Conservation (phyloP, 1,140 invertebrate species). For the Musca domestica region DNA sequence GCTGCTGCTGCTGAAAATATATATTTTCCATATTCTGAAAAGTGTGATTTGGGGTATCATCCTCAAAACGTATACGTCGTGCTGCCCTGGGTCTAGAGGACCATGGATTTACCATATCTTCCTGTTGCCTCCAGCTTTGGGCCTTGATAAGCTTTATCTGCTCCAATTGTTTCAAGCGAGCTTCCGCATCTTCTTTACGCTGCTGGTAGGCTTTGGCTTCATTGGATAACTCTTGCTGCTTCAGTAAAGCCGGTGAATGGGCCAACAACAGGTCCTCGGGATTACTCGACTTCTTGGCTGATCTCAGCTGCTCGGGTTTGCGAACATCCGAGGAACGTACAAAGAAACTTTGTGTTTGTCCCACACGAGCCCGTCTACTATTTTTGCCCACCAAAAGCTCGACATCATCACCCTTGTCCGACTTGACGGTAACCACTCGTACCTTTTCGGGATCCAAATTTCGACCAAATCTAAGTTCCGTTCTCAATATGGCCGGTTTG, state of each 20-base stretch:
- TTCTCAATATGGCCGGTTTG: slow-evolving; percentile 63
- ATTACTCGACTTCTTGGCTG: slow-evolving; percentile 11
- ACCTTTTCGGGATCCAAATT: slow-evolving; percentile 72
- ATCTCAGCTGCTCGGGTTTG: background rate
- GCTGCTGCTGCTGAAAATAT: slow-evolving; percentile 1
- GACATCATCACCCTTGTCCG: slow-evolving; percentile 69
- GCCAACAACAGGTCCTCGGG: slow-evolving; percentile 30
- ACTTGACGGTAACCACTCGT: slow-evolving; percentile 71
- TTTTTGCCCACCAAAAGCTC: slow-evolving; percentile 73
- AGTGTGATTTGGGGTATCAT: background rate
- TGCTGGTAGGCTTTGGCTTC: slow-evolving; percentile 37
- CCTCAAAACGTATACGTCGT: background rate
- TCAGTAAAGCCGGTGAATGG: slow-evolving; percentile 43
- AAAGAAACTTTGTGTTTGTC: slow-evolving; percentile 39
- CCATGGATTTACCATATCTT: background rate
- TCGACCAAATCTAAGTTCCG: slow-evolving; percentile 72
- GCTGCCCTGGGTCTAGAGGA: background rate
- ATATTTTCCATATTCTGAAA: slow-evolving; percentile 2
- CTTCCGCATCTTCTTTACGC: slow-evolving; percentile 42
- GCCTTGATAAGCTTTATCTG: slow-evolving; percentile 38
- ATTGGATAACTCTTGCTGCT: slow-evolving; percentile 39
- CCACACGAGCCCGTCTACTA: slow-evolving; percentile 41
- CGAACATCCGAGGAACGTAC: slow-evolving; percentile 52
- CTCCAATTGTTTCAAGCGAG: slow-evolving; percentile 41
- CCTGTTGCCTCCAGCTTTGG: slow-evolving; percentile 9